These are phyloP conservation scores for Oscheius myriophilus DNA, from an alignment of 2,888 invertebrate genomes.

Conservation along the genomic window DNA sequence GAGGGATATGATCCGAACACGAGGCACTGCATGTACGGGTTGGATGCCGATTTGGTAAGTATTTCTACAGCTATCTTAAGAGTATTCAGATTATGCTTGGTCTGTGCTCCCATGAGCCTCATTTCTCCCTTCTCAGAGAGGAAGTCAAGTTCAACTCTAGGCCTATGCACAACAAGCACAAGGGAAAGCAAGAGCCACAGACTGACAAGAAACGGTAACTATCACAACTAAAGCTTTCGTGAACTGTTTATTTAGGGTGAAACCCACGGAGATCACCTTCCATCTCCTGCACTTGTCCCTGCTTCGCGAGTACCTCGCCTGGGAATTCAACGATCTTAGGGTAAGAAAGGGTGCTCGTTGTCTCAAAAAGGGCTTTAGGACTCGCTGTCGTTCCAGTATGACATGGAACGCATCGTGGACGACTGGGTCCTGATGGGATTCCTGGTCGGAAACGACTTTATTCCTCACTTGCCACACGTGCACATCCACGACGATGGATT, in stretches of 20 bases:
- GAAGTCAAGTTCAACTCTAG: conserved; percentile 77
- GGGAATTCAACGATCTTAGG: conserved; percentile 81
- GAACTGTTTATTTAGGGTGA: conserved; percentile 12
- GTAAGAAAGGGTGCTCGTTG: conserved; percentile 46
- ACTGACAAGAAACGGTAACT: neutral
- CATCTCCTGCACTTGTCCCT: conserved; percentile 90
- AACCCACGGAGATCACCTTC: conserved; percentile 82
- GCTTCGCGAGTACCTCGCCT: conserved; percentile 88
- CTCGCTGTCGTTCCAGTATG: conserved; percentile 80
- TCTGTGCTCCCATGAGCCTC: conserved; percentile 91
- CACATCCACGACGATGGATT: conserved; percentile 91
- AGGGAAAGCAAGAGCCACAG: conserved; percentile 16
- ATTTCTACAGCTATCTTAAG: neutral
- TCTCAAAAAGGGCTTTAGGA: conserved; percentile 55
- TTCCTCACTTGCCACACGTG: conserved; percentile 92
- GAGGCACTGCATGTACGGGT: conserved; percentile 92
- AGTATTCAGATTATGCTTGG: conserved; percentile 84
- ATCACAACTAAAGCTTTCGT: neutral
- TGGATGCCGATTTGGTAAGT: conserved; percentile 87
- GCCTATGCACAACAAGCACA: conserved; percentile 22
- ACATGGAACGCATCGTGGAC: conserved; percentile 90
- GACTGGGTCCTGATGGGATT: conserved; percentile 82
- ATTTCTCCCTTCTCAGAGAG: conserved; percentile 91
- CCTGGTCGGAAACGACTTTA: conserved; percentile 88
- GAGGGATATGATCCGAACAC: conserved; percentile 88